phyloP scores from a whole-genome alignment of 2,113 vertebrate species.

The Lucifuga dentata region DNA sequence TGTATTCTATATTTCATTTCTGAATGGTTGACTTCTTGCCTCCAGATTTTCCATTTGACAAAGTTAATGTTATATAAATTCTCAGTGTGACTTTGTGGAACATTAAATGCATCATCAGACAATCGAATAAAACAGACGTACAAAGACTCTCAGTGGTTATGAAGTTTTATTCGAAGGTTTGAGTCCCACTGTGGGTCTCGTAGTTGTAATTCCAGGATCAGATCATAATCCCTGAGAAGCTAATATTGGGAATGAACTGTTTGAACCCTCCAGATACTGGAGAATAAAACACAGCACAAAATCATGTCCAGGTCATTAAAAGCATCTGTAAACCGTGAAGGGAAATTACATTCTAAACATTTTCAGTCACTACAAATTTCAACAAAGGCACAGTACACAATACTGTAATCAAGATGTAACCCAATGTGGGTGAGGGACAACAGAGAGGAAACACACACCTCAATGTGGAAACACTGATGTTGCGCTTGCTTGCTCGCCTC shows the following conservation, averaged over 20 bases:
- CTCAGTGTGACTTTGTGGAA: too few relatives aligned
- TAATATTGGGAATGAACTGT: slow-evolving; percentile 77
- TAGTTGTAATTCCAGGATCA: slow-evolving; percentile 85
- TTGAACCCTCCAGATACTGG: slow-evolving; percentile 91
- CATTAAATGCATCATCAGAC: too few relatives aligned
- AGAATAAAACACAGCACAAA: slow-evolving; percentile 87
- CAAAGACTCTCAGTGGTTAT: slow-evolving; percentile 82
- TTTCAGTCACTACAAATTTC: slow-evolving; percentile 66
- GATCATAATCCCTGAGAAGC: slow-evolving; percentile 93
- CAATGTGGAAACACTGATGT: slow-evolving; percentile 65
- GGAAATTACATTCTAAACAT: slow-evolving; percentile 75
- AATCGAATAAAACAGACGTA: too few relatives aligned
- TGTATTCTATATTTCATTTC: too few relatives aligned
- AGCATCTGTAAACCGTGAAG: slow-evolving; percentile 86
- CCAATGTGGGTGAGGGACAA: slow-evolving; percentile 92
- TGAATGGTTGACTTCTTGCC: too few relatives aligned
- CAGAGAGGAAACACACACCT: slow-evolving; percentile 75
- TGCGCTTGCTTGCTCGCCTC: slow-evolving; percentile 65
- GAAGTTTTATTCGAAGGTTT: slow-evolving; percentile 88
- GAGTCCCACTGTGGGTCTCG: slow-evolving; percentile 81
- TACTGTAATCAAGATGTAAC: slow-evolving; percentile 91
- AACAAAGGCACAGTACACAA: slow-evolving; percentile 90
- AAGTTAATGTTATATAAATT: too few relatives aligned
- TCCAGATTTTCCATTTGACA: too few relatives aligned
- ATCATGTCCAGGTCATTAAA: slow-evolving; percentile 76